These are phyloP conservation scores for Riparia riparia DNA, from an alignment of 2,113 vertebrate genomes.

Conservation along the genomic window DNA sequence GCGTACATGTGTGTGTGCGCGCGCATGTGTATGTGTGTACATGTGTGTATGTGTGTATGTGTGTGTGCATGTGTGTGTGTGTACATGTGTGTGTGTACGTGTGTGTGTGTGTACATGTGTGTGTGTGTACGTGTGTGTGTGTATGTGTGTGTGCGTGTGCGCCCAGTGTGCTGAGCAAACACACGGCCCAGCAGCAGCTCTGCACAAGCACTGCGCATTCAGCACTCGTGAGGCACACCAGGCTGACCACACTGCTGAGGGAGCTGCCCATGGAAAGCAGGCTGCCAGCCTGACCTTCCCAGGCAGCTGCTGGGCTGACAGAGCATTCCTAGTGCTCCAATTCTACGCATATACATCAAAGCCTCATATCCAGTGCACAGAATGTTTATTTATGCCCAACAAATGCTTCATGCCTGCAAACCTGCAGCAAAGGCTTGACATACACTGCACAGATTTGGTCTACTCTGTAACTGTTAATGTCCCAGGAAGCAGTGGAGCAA, in stretches of 20 bases:
- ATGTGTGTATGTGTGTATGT: no score
- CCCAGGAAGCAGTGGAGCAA: background rate
- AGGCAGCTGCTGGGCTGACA: background rate
- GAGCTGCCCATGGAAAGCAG: background rate
- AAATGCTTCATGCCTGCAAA: background rate
- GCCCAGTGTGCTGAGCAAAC: background rate
- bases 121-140: background rate
- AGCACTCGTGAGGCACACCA: background rate
- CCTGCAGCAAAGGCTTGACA: background rate
- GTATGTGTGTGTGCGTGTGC: rapidly evolving
- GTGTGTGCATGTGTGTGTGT: no score
- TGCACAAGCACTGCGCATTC: background rate
- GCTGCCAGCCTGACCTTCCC: background rate
- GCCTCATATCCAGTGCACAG: background rate
- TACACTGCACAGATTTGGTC: background rate
- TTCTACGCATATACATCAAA: background rate
- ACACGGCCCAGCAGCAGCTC: rapidly evolving
- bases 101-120: no score
- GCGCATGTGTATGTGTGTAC: no score
- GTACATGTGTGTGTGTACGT: no score
- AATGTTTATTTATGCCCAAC: background rate
- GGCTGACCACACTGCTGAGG: background rate
- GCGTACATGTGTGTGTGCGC: no score
- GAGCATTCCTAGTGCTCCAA: background rate
- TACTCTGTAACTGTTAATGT: background rate